A percentile compares a stretch with the other conserved stretches of the same genome.
Evolutionary conservation across 2,888 invertebrate species (phyloP).

Genomic region (Pristionchus japonicus): DNA sequence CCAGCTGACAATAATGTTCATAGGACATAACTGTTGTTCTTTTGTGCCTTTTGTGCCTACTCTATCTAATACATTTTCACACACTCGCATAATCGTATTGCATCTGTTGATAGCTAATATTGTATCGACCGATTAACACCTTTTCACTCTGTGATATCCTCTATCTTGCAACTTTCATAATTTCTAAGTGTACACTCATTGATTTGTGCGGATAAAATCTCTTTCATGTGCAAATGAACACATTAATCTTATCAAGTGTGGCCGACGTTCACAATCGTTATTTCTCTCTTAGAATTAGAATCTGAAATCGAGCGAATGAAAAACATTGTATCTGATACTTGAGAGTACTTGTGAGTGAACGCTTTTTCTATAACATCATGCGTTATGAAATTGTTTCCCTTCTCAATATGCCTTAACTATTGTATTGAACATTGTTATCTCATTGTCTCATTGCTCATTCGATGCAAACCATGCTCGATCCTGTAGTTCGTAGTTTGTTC

Average conservation of each 20-base stretch:
- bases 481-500: slow-evolving; percentile 35
- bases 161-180: not conserved
- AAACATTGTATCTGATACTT: no score
- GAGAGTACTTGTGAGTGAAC: no score
- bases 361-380: no score
- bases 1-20: not conserved
- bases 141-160: slow-evolving; percentile 17
- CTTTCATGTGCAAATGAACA: not conserved
- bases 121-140: not conserved
- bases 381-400: not conserved
- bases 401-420: not conserved
- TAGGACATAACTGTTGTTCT: not conserved
- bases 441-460: not conserved
- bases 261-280: not conserved
- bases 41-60: not conserved
- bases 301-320: no score
- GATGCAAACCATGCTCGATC: not conserved
- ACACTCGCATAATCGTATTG: slow-evolving; percentile 24
- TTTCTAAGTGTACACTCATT: not conserved
- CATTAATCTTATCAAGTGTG: not conserved
- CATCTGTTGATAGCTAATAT: not conserved
- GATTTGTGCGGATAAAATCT: not conserved
- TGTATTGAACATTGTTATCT: not conserved
- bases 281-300: not conserved
- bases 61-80: not conserved